Evolutionary conservation across 2,797 vertebrate species (phyloP).

Genomic region (Sebastes paucispinis): DNA sequence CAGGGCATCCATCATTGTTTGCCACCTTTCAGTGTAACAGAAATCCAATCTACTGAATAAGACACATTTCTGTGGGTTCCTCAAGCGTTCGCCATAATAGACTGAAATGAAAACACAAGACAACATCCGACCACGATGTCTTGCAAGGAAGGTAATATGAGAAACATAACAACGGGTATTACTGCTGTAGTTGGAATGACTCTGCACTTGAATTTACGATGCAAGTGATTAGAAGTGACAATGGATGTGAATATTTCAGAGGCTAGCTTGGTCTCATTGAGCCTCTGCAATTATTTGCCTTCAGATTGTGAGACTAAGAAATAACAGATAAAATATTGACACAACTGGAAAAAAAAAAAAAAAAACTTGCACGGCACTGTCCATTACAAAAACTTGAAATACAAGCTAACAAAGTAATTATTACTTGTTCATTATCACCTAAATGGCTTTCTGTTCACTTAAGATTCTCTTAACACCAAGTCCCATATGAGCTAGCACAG

Average conservation of each 20-base stretch:
- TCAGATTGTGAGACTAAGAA: conserved; percentile 27
- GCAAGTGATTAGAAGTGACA: conserved; percentile 39
- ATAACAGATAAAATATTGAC: conserved; percentile 22
- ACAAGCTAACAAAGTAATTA: neutral
- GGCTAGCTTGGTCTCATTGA: neutral
- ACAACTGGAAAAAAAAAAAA: neutral
- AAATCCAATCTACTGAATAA: conserved; percentile 65
- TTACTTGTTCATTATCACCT: neutral
- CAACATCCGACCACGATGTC: neutral
- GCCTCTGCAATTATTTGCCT: conserved; percentile 23
- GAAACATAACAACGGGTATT: neutral
- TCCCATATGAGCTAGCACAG: neutral
- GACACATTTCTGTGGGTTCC: conserved; percentile 46
- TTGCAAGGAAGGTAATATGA: neutral
- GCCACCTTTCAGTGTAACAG: conserved; percentile 56
- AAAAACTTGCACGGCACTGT: neutral
- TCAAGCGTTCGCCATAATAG: conserved; percentile 11
- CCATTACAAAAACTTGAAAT: neutral
- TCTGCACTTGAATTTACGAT: conserved; percentile 4
- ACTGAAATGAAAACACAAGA: neutral
- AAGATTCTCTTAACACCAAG: neutral
- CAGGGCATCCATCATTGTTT: conserved; percentile 74
- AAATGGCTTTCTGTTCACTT: neutral
- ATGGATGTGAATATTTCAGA: conserved; percentile 38
- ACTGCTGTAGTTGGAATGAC: neutral